phyloP scores from a whole-genome alignment of 2,888 invertebrate species.

The Noctuana brunneofusca region DNA sequence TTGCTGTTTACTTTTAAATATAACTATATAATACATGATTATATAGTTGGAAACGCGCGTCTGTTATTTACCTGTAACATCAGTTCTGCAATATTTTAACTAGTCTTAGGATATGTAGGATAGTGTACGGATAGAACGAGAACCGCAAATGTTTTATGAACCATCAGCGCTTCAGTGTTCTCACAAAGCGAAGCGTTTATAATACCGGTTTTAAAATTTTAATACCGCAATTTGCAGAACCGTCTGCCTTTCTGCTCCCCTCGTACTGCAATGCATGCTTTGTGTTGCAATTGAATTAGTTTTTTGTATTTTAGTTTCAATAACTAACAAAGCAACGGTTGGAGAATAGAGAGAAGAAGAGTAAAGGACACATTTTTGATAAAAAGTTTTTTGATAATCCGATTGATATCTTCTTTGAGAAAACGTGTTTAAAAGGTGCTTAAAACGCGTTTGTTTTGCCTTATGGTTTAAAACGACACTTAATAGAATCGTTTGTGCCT shows the following conservation, averaged over 20 bases:
- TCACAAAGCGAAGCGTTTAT: constrained; percentile 56
- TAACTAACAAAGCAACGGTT: no score
- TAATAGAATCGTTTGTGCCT: not conserved
- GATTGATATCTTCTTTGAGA: no score
- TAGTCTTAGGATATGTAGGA: constrained; percentile 5
- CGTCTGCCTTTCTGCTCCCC: constrained; percentile 42
- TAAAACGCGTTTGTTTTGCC: not conserved
- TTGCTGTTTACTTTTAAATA: no score
- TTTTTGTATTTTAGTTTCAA: constrained; percentile 35
- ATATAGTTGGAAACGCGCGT: no score
- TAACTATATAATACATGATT: no score
- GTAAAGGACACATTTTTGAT: no score
- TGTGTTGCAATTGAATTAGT: constrained; percentile 33
- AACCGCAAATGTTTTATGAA: constrained; percentile 61
- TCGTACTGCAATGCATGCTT: constrained; percentile 44
- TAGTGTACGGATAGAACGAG: constrained; percentile 43
- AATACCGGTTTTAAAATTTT: constrained; percentile 66
- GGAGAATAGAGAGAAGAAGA: no score
- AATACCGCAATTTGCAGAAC: constrained; percentile 63
- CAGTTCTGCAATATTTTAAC: constrained; percentile 8
- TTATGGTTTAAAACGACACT: not conserved
- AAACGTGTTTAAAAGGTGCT: no score
- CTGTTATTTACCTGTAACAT: not conserved
- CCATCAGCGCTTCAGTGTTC: constrained; percentile 57
- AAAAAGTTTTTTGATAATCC: no score